Evolutionary conservation across 2,888 invertebrate species (phyloP).

Genomic region (Agrotis segetum): DNA sequence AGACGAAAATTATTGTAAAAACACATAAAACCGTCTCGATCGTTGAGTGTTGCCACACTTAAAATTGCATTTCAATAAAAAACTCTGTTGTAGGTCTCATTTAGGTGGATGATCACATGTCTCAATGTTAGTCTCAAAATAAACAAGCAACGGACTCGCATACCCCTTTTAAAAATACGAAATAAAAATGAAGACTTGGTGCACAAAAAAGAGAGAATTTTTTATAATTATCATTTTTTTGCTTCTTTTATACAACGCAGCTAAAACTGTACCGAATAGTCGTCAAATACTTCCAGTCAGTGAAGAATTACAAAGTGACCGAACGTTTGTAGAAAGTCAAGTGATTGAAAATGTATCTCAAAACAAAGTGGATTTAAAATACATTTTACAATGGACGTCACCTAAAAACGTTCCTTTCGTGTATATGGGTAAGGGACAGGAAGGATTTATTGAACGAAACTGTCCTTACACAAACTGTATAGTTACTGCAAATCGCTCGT

Average conservation of each 20-base stretch:
- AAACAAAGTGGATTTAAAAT: constrained; percentile 61
- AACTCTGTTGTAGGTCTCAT: constrained; percentile 20
- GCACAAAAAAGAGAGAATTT: constrained; percentile 21
- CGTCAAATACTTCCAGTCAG: neutral
- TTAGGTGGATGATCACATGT: constrained; percentile 54
- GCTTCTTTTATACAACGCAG: constrained; percentile 13
- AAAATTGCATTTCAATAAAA: constrained; percentile 38
- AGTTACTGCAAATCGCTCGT: constrained; percentile 74
- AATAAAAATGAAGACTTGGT: constrained; percentile 31
- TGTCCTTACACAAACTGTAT: constrained; percentile 79
- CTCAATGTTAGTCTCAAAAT: constrained; percentile 32
- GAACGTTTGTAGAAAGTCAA: constrained; percentile 15
- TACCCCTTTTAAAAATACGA: neutral
- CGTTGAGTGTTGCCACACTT: neutral
- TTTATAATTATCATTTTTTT: constrained; percentile 22
- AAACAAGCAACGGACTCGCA: neutral
- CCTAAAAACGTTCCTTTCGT: constrained; percentile 69
- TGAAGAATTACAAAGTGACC: constrained; percentile 10
- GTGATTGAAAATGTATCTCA: constrained; percentile 7
- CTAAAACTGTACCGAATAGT: neutral
- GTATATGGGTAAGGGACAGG: constrained; percentile 70
- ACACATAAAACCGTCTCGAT: neutral
- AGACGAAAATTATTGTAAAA: no score
- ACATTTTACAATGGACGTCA: constrained; percentile 77
- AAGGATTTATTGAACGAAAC: constrained; percentile 72